Base-by-base conservation (phyloP, 2,797 vertebrate species). In the Garrulus glandarius region DNA sequence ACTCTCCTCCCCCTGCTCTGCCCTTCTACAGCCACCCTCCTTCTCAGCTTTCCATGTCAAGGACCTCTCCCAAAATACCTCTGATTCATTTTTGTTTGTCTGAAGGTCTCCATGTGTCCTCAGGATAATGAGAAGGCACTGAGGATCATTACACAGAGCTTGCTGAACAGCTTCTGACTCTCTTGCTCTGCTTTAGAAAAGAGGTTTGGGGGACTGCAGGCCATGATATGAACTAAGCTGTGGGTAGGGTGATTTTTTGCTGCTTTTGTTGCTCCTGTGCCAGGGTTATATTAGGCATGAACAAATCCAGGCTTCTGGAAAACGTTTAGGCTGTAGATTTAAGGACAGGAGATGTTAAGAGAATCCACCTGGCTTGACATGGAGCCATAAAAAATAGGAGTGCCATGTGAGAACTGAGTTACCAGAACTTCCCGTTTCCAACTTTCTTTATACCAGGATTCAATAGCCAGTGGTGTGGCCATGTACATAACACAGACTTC, bases 231-330 rank as follows among this genome's bases (percentile, higher is more conserved):
- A 39, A 27, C 29, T 17, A 4, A 34, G 20, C 43, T 65, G 59
- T 18, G 10, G 36, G 15, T 4, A 64, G 56, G 30, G 49, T 36
- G 30, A 11, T 9, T 57, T 80, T 90, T 69, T 83, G 34, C 50
- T 59, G 67, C 65, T 89, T 79, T 76, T 69, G 13, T 65, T 91
- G 63, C 52, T 87, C 29, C 52, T 44, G 11, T 59, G 61, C 46
- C 41, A 68, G 81, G 63, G 27, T 63, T 70, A 8, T 26, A 37
- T 77, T 29, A 44, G 29, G 22, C 36, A 1, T 32, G 34, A 80
- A 50, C 15, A 70, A 91, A 83, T 52, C n/a, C 43, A 60, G 76
- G 41, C 72, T 92, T 87, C 79, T 96, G 82, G 44, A 89, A 85
- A 22, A 61, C 0, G 1, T 77, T 89, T 37, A 77, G 29, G 56